A percentile compares a stretch with the other conserved stretches of the same genome.
Conservation (phyloP, 2,888 invertebrate genomes). For the Coremacera marginata region DNA sequence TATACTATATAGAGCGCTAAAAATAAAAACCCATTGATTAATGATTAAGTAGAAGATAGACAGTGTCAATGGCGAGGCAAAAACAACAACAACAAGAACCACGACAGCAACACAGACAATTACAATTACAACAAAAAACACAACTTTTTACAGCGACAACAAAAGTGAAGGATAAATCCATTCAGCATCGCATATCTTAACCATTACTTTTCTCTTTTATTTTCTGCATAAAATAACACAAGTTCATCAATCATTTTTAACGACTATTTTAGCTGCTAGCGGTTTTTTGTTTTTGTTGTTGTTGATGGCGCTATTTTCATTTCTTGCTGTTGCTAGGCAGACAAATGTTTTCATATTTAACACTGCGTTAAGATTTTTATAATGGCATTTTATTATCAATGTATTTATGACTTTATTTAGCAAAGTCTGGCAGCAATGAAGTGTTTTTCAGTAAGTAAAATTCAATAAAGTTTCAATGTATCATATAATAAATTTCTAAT, state of each 20-base stretch:
- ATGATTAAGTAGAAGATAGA: neutral
- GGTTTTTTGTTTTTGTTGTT: neutral
- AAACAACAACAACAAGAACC: neutral
- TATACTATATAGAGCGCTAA: neutral
- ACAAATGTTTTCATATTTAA: neutral
- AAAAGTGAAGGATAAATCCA: neutral
- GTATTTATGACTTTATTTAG: no score
- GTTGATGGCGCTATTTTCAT: neutral
- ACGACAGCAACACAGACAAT: neutral
- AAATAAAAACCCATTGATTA: conserved; percentile 11
- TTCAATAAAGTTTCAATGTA: no score
- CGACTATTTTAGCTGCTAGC: conserved; percentile 6
- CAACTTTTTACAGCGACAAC: neutral
- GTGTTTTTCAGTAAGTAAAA: no score
- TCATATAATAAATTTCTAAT: no score
- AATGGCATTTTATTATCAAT: no score
- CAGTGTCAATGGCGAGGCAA: neutral
- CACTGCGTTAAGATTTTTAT: no score
- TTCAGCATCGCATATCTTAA: no score
- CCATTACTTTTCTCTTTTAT: no score
- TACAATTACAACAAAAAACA: neutral
- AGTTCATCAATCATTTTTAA: conserved; percentile 22
- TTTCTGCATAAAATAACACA: neutral
- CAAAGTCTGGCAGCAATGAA: no score
- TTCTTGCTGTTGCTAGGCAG: neutral